Evolutionary conservation across 2,113 vertebrate species (phyloP), one percentile per base, ranked within the genome.

Genomic region (Vidua macroura): DNA sequence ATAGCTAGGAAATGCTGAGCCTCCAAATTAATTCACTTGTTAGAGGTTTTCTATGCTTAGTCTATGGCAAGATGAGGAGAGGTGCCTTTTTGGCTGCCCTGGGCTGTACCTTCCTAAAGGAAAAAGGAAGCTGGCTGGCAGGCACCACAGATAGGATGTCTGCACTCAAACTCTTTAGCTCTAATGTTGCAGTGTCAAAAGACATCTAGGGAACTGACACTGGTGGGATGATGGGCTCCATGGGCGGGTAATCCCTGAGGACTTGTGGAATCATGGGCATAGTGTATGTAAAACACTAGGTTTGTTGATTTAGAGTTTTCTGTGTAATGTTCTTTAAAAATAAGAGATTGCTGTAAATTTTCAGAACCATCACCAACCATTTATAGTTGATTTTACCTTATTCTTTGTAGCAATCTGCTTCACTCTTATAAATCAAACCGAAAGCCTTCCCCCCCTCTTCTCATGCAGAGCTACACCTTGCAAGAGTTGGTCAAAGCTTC

Each of bases 351-450:
- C 37, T 11, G 11, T 89, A 74, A 77, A 73, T 92, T 95, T 97
- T 96, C 73, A 74, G 74, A 86, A 78, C 73, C 12, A 13, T 69
- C 39, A 23, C 33, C 56, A 53, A 19, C 35, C 48, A 20, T 62
- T 95, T 96, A 59, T n/a, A 80, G 79, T 75, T 94, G 72, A 95
- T 96, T 97, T 96, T 93, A 39, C 25, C 41, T 79, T 95, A 73
- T 90, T 97, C 84, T 96, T 95, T 93, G 55, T 86, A 91, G 79
- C 13, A 56, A 60, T 82, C 48, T 95, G 33, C 58, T 93, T 96
- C 80, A 19, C 55, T 66, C 43, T 59, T 55, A 58, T 22, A 48
- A 30, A 85, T 82, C 75, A 89, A 72, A 73, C 30, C 33, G 33
- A 39, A 86, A 60, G 14, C 23, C 16, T 69, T 79, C 49, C 23